Evolutionary conservation across 2,888 invertebrate genomes (phyloP), one percentile per base, ranked within the genome.

Genomic region (Pheosia tremula): DNA sequence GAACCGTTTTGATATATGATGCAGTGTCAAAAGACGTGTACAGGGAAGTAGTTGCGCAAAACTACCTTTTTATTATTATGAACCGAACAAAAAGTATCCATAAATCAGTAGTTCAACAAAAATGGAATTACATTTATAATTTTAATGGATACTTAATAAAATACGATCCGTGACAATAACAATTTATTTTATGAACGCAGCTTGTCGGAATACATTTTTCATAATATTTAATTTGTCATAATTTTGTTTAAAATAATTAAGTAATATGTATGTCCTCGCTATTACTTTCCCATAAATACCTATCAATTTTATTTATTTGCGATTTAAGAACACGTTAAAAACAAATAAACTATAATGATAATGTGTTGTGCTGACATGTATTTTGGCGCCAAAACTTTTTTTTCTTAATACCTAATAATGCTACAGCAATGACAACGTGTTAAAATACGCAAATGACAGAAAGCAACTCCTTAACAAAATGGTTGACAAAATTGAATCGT

Each of bases 1-100:
- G 62, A 62, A 56, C 63, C 59, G 67, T 62, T 73, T 39, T 56
- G 66, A 69, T 67, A 58, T 13, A 72, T 63, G 66, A 61, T 45
- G 7, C 24, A 24, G 1, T 37, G 45, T 11, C 39, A 41, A 59
- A 61, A 74, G 69, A 63, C 43, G 55, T 38, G 45, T 52, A 36
- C 53, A 6, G 55, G 55, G 58, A 71, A 68, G 62, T 8, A 36
- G 9, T 53, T 13, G 50, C n/a, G 50, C 8, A 10, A 36, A 9
- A 37, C 10, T 36, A 53, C 52, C 4, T 53, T 53, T 37, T 37
- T 13, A 37, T 24, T 53, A n/a, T 47, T 5, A 47, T 9, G 4
- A 47, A 9, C 47, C 39, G 7, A n/a, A 47, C 47, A 47, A 47
- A 47, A 9, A 47, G 11, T 47, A 47, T 0, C 47, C 4, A 47